Conservation (phyloP, 2,113 vertebrate species). For the Polypterus senegalus region DNA sequence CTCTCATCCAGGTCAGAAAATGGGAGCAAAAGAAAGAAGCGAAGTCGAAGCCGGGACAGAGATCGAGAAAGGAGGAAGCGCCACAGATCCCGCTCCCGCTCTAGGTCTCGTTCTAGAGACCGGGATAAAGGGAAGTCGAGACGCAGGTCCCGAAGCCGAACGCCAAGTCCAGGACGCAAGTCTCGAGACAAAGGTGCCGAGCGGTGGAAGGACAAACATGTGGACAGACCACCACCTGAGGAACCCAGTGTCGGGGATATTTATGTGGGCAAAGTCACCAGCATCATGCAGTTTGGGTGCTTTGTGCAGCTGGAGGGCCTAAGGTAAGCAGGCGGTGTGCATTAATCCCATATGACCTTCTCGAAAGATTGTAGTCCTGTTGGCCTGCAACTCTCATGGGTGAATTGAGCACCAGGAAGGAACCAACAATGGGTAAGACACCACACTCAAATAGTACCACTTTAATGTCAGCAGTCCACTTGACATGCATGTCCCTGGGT, state of each 20-base stretch:
- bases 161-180: conserved; percentile 49
- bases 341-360: too few species aligned
- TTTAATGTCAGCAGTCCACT: too few species aligned
- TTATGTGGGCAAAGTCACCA: conserved; percentile 93
- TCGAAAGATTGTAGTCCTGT: too few species aligned
- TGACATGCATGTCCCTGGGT: too few species aligned
- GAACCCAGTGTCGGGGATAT: conserved; percentile 90
- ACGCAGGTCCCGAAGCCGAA: conserved; percentile 52
- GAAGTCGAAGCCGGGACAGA: conserved; percentile 56
- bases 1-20: conserved; percentile 36
- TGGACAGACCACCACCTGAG: conserved; percentile 84
- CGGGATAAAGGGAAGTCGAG: conserved; percentile 44
- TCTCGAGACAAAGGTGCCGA: conserved; percentile 52
- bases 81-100: conserved; percentile 59
- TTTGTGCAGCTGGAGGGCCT: conserved; percentile 94
- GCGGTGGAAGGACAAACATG: conserved; percentile 84
- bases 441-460: too few species aligned
- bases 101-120: conserved; percentile 64
- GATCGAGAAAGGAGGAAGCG: conserved; percentile 45
- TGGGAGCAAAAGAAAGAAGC: conserved; percentile 45
- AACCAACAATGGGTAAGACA: too few species aligned
- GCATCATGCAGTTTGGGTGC: conserved; percentile 97
- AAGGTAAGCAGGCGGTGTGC: conserved; percentile 44
- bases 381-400: too few species aligned
- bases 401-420: too few species aligned